Base-by-base conservation (phyloP, 2,888 invertebrate genomes). In the Globia sparganii region DNA sequence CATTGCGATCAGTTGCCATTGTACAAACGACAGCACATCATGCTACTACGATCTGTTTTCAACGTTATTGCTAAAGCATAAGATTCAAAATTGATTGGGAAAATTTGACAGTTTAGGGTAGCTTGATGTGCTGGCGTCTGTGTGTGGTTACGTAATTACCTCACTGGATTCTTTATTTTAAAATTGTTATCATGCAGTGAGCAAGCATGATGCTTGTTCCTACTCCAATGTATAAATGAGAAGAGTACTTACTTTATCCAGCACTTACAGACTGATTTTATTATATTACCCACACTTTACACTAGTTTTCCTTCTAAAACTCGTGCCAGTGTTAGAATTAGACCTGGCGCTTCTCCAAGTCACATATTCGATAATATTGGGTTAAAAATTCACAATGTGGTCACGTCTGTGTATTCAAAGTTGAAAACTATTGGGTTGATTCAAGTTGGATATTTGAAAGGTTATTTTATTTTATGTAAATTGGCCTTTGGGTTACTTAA, bases 371-470 rank as follows among this genome's bases (percentile, higher is more conserved):
- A 25, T 84, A 80, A 84, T 80, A 70, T 70, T 65, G 28, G 74
- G 72, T 83, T 75, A 59, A 70, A 82, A 75, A 84, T 84, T 84
- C 85, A 80, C 75, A 80, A 83, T 80, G 69, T 69, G 85, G 80
- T 80, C 82, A 84, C 80, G 85, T 83, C 11, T 53, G 25, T 56
- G 56, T 49, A 70, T 72, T 59, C 46, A 72, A 72, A 84, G 69
- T 34, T 25, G 61, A 62, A 80, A 75, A 70, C 58, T 58, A 64
- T 72, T 80, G 49, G 31, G 40, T 82, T 13, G 18, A 13, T 65
- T 58, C 37, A 37, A 13, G 34, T 40, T 0, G 28, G 25, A 68
- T 74, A 49, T 67, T 72, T 28, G 40, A 58, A 43, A 15, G 21
- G 62, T 5, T 53, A 40, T 78, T 70, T 72, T 62, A 67, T 72